Percentiles rank a stretch among this genome's conserved stretches.
phyloP scores from a whole-genome alignment of 1,140 invertebrate genomes.

The Vollenhovia emeryi region DNA sequence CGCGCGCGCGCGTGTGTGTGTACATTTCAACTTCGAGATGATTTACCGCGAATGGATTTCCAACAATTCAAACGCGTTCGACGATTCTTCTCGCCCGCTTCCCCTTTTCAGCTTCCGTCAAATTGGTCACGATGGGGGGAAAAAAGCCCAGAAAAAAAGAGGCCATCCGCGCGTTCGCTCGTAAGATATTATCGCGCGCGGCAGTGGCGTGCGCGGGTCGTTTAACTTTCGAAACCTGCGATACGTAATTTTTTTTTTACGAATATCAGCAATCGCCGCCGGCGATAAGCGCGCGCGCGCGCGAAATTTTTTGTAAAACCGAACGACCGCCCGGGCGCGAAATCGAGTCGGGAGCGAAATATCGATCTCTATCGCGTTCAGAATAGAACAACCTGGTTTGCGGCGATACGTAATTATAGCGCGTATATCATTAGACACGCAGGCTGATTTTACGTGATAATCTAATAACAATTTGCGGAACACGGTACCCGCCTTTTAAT shows the following conservation, averaged over 20 bases:
- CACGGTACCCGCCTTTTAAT: background rate
- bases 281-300: background rate
- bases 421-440: background rate
- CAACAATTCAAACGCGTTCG: constrained; percentile 11
- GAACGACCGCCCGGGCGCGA: background rate
- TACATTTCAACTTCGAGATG: constrained; percentile 2
- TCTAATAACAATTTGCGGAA: background rate
- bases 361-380: constrained; percentile 8
- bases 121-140: background rate
- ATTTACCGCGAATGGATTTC: constrained; percentile 30
- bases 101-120: constrained; percentile 25
- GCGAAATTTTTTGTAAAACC: background rate
- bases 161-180: background rate
- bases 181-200: constrained; percentile 29
- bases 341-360: background rate
- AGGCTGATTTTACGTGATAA: constrained; percentile 25
- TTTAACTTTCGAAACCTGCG: constrained; percentile 16
- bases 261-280: background rate
- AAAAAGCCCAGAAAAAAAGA: background rate
- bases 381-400: constrained; percentile 18
- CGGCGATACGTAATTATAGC: constrained; percentile 3
- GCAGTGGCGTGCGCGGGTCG: background rate
- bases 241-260: constrained; percentile 19
- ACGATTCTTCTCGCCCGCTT: background rate
- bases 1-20: background rate